These are phyloP conservation scores for Delichon dasypus DNA, from an alignment of 2,797 vertebrate species.

Conservation along the genomic window DNA sequence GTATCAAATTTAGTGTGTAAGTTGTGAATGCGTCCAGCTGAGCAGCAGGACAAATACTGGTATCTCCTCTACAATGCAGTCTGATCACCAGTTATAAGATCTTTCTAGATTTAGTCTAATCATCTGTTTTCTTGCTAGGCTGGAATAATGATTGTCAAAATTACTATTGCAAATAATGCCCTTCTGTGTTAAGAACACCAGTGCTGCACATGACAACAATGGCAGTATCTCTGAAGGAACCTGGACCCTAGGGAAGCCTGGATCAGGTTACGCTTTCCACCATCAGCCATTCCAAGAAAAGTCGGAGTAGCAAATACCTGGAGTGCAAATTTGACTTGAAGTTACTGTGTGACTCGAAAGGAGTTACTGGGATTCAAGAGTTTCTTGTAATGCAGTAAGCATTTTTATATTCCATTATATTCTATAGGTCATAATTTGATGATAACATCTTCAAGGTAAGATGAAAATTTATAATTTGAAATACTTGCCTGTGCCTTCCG, in stretches of 20 bases:
- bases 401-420: not conserved
- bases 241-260: not conserved
- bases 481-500: not conserved
- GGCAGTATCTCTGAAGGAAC: not conserved
- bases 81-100: not conserved
- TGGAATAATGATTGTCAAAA: not conserved
- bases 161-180: not conserved
- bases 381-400: not conserved
- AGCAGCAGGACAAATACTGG: not conserved
- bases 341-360: not conserved
- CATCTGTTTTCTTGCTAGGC: not conserved
- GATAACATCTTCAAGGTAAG: not conserved
- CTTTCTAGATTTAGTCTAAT: not conserved
- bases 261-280: not conserved
- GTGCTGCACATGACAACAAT: accelerated
- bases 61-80: not conserved
- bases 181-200: not conserved
- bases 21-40: not conserved
- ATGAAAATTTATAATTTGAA: not conserved
- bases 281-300: not conserved
- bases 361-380: not conserved
- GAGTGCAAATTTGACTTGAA: not conserved
- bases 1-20: not conserved
- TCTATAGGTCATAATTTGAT: not conserved
- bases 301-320: not conserved